Base-by-base conservation (phyloP, 2,888 invertebrate genomes). In the Synergus umbraculus region DNA sequence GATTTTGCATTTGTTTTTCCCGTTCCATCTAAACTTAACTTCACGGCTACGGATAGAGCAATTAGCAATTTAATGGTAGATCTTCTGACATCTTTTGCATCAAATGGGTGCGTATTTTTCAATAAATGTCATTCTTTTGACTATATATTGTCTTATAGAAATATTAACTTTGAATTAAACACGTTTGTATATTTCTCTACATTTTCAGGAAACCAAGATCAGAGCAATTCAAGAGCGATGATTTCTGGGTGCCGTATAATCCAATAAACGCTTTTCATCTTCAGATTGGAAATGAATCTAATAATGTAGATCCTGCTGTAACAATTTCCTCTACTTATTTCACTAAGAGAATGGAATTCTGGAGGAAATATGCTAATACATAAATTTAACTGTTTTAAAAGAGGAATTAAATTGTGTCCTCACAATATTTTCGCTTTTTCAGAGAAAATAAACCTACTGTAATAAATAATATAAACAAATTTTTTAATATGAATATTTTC, bases 1-100 rank as follows among this genome's bases (percentile, higher is more conserved):
- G 78, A 60, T 80, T 82, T 37, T 66, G 64, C 13, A 41, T 37
- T 29, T 7, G 69, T 4, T 58, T 81, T 73, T 12, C 73, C 73
- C 5, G 10, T 41, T 54, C n/a, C 46, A n/a, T 13, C 63, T 5
- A 29, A 63, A 1, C 5, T 13, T 13, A 22, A 29, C 13, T 29
- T 29, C 2, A 29, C 29, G 0, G 12, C n/a, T 10, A 12, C 9
- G 41, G 54, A 73, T 37, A 10, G 4, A 5, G 9, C 2, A n/a
- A n/a, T 73, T 15, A 49, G 73, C n/a, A 54, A 73, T 41, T n/a
- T 54, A 58, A 73, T 73, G 37, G 37, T 73, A 2, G 73, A 73
- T 10, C 54, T 73, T 7, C 22, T 22, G 12, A 63, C 63, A 63
- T 63, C 63, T 12, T 63, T 63, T 29, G 63, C 29, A 22, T 12